phyloP scores from a whole-genome alignment of 2,797 vertebrate genomes.

The Enteromius trimaculatus region DNA sequence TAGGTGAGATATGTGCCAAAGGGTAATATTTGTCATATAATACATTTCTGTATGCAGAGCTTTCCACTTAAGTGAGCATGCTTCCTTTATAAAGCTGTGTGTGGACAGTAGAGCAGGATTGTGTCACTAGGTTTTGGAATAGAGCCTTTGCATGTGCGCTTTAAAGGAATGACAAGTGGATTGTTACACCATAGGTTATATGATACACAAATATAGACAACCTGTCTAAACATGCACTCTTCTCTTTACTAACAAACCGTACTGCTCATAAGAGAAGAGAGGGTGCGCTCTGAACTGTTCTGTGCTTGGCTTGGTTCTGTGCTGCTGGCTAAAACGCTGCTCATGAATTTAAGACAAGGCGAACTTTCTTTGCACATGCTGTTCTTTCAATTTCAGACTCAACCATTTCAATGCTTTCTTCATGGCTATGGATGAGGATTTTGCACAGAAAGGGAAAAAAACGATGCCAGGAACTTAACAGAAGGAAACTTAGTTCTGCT shows the following conservation, averaged over 20 bases:
- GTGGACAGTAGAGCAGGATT: background rate
- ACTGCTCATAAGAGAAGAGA: constrained; percentile 43
- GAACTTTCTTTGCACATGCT: background rate
- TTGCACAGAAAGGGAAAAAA: constrained; percentile 2
- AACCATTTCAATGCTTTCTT: background rate
- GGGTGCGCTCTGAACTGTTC: constrained; percentile 63
- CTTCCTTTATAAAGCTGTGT: background rate
- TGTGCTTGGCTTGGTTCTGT: constrained; percentile 64
- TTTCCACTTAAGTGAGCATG: background rate
- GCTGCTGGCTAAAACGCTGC: constrained; percentile 14
- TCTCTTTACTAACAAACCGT: background rate
- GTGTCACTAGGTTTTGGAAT: background rate
- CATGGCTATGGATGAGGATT: background rate
- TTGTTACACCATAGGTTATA: background rate
- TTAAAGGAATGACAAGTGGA: background rate
- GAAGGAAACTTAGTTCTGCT: background rate
- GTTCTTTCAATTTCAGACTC: background rate
- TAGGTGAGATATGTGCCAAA: background rate
- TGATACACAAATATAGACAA: constrained; percentile 3
- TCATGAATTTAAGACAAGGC: background rate
- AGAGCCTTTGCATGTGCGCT: background rate
- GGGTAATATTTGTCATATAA: background rate
- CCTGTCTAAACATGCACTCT: constrained; percentile 65
- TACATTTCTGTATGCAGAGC: background rate
- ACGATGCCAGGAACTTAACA: background rate